Evolutionary conservation across 2,797 vertebrate species (phyloP).

Genomic region (Anguilla obscura): DNA sequence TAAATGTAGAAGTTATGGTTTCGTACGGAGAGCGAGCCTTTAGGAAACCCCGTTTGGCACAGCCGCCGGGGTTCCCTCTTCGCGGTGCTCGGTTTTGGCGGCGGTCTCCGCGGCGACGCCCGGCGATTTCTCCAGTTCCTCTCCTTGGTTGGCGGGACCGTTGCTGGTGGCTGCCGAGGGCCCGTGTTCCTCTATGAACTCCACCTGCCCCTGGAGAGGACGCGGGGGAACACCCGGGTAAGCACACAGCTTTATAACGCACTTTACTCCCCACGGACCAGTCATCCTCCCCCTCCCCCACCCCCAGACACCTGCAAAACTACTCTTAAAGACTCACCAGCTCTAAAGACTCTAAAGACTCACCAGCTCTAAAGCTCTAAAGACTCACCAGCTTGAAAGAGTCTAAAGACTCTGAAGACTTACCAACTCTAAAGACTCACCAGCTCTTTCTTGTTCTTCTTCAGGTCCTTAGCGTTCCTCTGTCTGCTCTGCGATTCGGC

Average conservation of each 20-base stretch:
- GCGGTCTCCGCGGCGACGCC: conserved; percentile 76
- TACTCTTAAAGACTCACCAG: no score
- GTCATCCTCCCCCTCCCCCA: no score
- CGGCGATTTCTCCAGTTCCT: conserved; percentile 69
- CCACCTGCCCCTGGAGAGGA: conserved; percentile 64
- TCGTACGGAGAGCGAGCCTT: conserved; percentile 79
- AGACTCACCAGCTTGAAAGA: not conserved
- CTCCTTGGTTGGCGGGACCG: conserved; percentile 73
- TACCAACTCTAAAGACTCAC: conserved; percentile 66
- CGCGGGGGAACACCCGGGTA: not conserved
- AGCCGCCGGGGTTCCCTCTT: conserved; percentile 75
- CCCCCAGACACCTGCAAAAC: no score
- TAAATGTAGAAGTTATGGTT: conserved; percentile 84
- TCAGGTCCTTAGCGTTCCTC: conserved; percentile 80
- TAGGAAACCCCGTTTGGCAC: conserved; percentile 94
- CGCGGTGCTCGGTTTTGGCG: conserved; percentile 69
- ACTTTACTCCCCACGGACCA: no score
- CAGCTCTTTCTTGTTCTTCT: conserved; percentile 91
- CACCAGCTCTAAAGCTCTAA: no score
- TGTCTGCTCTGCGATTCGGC: conserved; percentile 97
- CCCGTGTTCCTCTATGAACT: conserved; percentile 85
- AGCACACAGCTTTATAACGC: not conserved
- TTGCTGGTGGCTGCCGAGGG: conserved; percentile 79
- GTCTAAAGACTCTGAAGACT: not conserved
- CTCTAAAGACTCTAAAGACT: not conserved